phyloP scores from a whole-genome alignment of 1,140 invertebrate species.

The Lordiphosa stackelbergi region DNA sequence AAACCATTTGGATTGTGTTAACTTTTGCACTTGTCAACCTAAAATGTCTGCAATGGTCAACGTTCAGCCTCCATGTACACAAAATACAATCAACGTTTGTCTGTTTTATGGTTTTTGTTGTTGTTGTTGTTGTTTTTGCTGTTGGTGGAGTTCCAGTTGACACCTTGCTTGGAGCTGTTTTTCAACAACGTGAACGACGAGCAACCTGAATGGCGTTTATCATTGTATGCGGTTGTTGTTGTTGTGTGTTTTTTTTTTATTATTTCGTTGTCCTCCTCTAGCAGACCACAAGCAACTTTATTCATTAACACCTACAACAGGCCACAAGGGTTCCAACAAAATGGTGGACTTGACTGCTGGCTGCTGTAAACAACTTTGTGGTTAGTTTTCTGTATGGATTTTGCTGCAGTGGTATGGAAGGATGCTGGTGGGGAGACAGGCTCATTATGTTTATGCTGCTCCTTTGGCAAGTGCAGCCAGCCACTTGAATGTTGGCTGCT shows the following conservation, averaged over 20 bases:
- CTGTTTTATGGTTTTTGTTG: conserved; percentile 50
- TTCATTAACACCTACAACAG: conserved; percentile 76
- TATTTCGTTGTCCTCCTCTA: conserved; percentile 28
- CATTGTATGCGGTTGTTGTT: conserved; percentile 54
- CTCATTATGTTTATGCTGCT: conserved; percentile 62
- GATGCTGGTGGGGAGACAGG: conserved; percentile 14
- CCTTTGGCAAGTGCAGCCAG: conserved; percentile 42
- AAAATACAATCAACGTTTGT: conserved; percentile 64
- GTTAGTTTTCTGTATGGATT: conserved; percentile 53
- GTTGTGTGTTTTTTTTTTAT: conserved; percentile 35
- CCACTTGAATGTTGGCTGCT: neutral
- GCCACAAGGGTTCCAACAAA: conserved; percentile 27
- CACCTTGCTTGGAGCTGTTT: conserved; percentile 43
- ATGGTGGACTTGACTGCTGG: conserved; percentile 25
- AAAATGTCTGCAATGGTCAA: conserved; percentile 9
- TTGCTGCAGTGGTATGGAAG: neutral
- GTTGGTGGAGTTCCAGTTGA: conserved; percentile 44
- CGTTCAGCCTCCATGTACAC: conserved; percentile 22
- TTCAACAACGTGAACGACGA: conserved; percentile 22
- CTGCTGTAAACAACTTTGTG: conserved; percentile 70
- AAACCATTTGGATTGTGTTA: conserved; percentile 19
- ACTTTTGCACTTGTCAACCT: conserved; percentile 53
- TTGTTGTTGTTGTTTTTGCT: conserved; percentile 28
- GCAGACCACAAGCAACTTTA: conserved; percentile 69
- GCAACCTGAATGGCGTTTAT: conserved; percentile 59